Percentiles rank a stretch among this genome's conserved stretches.
phyloP scores from a whole-genome alignment of 2,888 invertebrate genomes.

The Gandaritis pyraliata region DNA sequence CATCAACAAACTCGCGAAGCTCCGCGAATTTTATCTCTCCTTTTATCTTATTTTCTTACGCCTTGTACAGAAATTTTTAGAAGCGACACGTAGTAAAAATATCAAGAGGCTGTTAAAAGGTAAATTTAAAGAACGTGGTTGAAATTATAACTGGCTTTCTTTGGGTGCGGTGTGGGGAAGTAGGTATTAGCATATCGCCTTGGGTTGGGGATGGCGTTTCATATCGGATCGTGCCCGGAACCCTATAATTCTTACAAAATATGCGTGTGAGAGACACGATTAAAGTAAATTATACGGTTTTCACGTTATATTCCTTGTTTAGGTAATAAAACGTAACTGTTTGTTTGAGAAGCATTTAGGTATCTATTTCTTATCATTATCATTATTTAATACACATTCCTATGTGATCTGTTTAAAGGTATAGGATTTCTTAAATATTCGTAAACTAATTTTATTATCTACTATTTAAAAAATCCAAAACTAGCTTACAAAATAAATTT shows the following conservation, averaged over 20 bases:
- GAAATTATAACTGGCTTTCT: slow-evolving; percentile 68
- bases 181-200: slow-evolving; percentile 64
- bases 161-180: slow-evolving; percentile 38
- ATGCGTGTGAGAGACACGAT: slow-evolving; percentile 21
- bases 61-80: slow-evolving; percentile 62
- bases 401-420: no score
- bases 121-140: slow-evolving; percentile 76
- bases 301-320: no score
- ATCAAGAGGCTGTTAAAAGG: slow-evolving; percentile 75
- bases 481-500: no score
- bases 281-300: slow-evolving; percentile 8
- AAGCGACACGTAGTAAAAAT: slow-evolving; percentile 75
- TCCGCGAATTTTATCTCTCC: slow-evolving; percentile 62
- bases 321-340: no score
- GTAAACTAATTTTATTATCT: no score
- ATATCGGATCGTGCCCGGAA: slow-evolving; percentile 34
- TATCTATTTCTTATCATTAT: no score
- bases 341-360: no score
- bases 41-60: slow-evolving; percentile 63
- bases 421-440: no score
- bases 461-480: no score
- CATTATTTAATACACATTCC: no score
- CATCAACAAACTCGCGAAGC: slow-evolving; percentile 67
- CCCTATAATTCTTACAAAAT: slow-evolving; percentile 31
- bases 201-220: slow-evolving; percentile 42